A percentile compares a stretch with the other conserved stretches of the same genome.
Evolutionary conservation across 2,797 vertebrate genomes (phyloP).

Genomic region (Mormyrus proboscirostris): DNA sequence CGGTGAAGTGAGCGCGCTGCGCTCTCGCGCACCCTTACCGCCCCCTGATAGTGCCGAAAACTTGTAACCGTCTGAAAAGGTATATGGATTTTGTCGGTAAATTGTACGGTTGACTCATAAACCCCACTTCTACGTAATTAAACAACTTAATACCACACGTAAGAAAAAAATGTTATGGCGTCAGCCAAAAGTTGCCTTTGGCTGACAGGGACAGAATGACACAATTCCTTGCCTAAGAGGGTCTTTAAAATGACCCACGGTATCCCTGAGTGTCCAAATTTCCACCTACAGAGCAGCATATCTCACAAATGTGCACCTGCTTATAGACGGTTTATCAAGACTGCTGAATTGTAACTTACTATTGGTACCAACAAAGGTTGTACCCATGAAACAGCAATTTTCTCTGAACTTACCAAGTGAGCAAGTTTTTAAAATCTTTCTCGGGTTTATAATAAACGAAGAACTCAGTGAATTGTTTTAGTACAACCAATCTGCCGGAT

Average conservation of each 20-base stretch:
- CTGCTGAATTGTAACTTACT: slow-evolving; percentile 6
- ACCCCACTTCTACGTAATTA: neutral
- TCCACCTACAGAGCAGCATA: slow-evolving; percentile 9
- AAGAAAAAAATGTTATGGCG: neutral
- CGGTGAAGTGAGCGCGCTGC: neutral
- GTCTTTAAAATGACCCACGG: neutral
- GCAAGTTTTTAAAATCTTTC: neutral
- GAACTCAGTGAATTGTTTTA: neutral
- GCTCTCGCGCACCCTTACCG: neutral
- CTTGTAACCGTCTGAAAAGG: neutral
- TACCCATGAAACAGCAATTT: slow-evolving; percentile 13
- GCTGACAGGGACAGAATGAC: slow-evolving; percentile 9
- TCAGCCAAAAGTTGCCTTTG: slow-evolving; percentile 1
- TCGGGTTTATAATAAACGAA: neutral
- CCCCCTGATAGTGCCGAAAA: neutral
- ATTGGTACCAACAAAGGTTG: slow-evolving; percentile 5
- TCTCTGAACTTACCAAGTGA: neutral
- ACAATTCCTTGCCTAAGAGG: neutral
- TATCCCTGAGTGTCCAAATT: neutral
- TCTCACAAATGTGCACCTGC: neutral
- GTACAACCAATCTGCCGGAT: neutral
- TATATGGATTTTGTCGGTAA: neutral
- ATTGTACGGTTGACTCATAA: neutral
- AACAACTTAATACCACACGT: neutral
- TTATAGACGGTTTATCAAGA: neutral